phyloP scores from a whole-genome alignment of 2,888 invertebrate genomes.

The Xestia rhomboidea region DNA sequence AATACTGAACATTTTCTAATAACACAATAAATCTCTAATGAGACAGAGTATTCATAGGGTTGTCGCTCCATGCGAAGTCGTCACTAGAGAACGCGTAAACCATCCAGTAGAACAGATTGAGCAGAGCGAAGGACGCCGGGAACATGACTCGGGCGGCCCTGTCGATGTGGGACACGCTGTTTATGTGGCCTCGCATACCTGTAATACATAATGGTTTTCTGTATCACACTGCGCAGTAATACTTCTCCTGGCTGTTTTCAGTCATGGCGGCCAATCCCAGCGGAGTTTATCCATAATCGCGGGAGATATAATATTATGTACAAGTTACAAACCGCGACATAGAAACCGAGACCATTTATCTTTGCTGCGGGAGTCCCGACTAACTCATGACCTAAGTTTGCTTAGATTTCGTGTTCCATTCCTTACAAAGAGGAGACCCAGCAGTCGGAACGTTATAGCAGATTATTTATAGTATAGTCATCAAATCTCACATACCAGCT shows the following conservation, averaged over 20 bases:
- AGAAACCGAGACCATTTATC: not conserved
- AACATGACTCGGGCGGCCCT: constrained; percentile 95
- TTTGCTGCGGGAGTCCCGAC: not conserved
- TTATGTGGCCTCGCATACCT: constrained; percentile 92
- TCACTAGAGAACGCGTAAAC: constrained; percentile 95
- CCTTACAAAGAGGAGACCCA: not conserved
- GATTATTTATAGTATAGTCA: not conserved
- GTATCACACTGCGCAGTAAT: not conserved
- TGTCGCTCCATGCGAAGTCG: constrained; percentile 94
- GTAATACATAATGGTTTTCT: constrained; percentile 32
- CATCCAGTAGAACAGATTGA: constrained; percentile 97
- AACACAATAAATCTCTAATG: constrained; percentile 76
- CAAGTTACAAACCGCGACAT: not conserved
- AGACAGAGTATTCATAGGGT: constrained; percentile 90
- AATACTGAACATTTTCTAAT: not conserved
- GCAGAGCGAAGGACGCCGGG: constrained; percentile 95
- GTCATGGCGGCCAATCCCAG: not conserved
- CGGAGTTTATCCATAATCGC: not conserved
- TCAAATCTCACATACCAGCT: constrained; percentile 85
- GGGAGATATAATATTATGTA: not conserved
- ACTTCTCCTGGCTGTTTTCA: not conserved
- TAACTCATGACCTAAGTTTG: not conserved
- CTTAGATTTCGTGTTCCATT: not conserved
- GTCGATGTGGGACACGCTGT: constrained; percentile 97
- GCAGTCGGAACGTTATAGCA: not conserved